Base-by-base conservation (phyloP, 1,140 invertebrate species). In the Drosophila kikkawai region DNA sequence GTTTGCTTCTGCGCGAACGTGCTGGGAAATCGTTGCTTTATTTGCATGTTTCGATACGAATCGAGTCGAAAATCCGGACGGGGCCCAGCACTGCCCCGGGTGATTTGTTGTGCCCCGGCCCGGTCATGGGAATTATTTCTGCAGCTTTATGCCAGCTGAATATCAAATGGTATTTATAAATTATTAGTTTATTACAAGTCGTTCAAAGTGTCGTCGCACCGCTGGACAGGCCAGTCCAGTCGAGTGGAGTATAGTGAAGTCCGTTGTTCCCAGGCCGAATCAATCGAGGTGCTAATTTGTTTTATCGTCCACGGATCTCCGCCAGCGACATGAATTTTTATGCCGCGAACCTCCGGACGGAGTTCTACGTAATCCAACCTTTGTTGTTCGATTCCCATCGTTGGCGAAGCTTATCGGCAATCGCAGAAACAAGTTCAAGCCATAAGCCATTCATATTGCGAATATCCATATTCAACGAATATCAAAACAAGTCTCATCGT, bases 121-220 rank as follows among this genome's bases (percentile, higher is more conserved):
- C 75, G 79, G 65, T 73, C 83, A 86, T 86, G 83, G 83, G 83
- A 86, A 86, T 87, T 86, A 87, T 86, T 86, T 86, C 64, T 80
- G 83, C 83, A 86, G 67, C 70, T 64, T 63, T 76, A 87, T 86
- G 83, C 83, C 79, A 58, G 5, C 64, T 69, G 83, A 86, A 86
- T 86, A 87, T 87, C 83, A 86, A 87, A 56, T 53, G 77, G 50
- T 57, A 86, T 82, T 86, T 82, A 86, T 86, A 86, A 86, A 82
- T 79, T 87, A 87, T 77, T 58, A 81, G 79, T 78, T 76, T 86
- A 86, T 87, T 87, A 86, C 70, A 86, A 87, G 61, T 87, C 75
- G 75, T 66, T 80, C 79, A 76, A 64, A 64, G 39, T 56, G 44
- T 37, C 41, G 42, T 65, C 50, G 44, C 42, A 19, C 42, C 3